Percentiles rank a stretch among this genome's conserved stretches.
These are phyloP conservation scores for Leptinotarsa haldemani DNA, from an alignment of 2,888 invertebrate genomes.

Conservation along the genomic window DNA sequence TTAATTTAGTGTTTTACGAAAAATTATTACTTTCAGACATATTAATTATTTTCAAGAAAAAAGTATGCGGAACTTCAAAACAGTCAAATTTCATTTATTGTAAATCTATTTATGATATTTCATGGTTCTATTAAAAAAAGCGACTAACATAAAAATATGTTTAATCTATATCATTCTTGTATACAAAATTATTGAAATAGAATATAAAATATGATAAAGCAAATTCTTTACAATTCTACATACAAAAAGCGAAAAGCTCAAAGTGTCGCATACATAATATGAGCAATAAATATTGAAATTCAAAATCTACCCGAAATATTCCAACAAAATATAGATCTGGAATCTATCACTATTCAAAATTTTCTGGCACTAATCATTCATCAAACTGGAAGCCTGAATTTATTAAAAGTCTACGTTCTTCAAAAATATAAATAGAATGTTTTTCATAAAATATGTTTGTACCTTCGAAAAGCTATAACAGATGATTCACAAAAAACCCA, in stretches of 20 bases:
- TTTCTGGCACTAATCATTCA: neutral
- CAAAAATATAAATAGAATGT: conserved; percentile 5
- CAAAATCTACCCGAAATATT: no score
- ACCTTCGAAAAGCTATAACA: neutral
- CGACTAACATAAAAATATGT: conserved; percentile 12
- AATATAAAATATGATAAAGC: neutral
- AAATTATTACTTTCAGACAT: no score
- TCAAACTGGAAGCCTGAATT: conserved; percentile 6
- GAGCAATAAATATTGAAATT: neutral
- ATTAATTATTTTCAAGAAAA: no score
- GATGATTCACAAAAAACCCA: neutral
- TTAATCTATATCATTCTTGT: conserved; percentile 8
- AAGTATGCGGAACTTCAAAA: no score
- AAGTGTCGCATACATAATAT: neutral
- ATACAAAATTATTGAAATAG: conserved; percentile 1
- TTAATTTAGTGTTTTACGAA: no score
- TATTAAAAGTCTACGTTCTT: neutral
- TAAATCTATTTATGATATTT: no score
- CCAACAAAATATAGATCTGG: neutral
- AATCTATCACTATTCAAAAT: neutral
- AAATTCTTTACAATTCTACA: neutral
- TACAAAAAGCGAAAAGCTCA: no score
- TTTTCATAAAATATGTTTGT: conserved; percentile 17
- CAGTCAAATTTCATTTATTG: no score
- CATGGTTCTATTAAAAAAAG: neutral